phyloP scores from a whole-genome alignment of 2,888 invertebrate species.

The Seira musarum region DNA sequence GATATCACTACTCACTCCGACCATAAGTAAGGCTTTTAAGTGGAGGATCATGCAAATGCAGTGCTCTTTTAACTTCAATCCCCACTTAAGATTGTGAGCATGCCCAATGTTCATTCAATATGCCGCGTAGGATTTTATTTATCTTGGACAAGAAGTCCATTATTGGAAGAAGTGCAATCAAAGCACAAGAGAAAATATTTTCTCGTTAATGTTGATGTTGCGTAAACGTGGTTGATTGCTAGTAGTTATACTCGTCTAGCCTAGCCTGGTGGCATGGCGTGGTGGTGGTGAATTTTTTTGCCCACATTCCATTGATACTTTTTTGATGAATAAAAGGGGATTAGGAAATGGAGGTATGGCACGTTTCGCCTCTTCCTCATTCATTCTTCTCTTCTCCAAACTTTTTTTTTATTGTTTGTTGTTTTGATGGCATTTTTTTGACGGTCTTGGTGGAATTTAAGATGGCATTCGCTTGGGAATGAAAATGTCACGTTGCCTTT shows the following conservation, averaged over 20 bases:
- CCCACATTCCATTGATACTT: conserved; percentile 15
- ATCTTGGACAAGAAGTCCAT: neutral
- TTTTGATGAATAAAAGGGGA: neutral
- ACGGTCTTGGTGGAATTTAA: neutral
- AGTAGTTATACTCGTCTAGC: too few relatives aligned
- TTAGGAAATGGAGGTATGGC: conserved; percentile 18
- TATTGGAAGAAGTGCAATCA: conserved; percentile 16
- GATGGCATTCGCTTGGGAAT: neutral
- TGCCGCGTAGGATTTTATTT: conserved; percentile 2
- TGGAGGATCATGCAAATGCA: conserved; percentile 14
- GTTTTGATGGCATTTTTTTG: conserved; percentile 20
- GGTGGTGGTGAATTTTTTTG: neutral
- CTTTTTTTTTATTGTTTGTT: conserved; percentile 16
- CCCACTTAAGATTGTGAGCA: conserved; percentile 14
- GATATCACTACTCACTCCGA: neutral
- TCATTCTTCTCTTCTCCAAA: neutral
- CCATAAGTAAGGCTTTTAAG: conserved; percentile 7
- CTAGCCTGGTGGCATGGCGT: too few relatives aligned
- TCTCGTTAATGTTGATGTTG: neutral
- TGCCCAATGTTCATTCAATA: neutral
- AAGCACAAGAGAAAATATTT: conserved; percentile 4
- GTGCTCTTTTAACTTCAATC: neutral
- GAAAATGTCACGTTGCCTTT: conserved; percentile 34
- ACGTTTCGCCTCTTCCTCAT: conserved; percentile 5
- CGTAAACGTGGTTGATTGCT: conserved; percentile 14